These are phyloP conservation scores for Ceratothoa steindachneri DNA, from an alignment of 2,888 invertebrate genomes.

Conservation along the genomic window DNA sequence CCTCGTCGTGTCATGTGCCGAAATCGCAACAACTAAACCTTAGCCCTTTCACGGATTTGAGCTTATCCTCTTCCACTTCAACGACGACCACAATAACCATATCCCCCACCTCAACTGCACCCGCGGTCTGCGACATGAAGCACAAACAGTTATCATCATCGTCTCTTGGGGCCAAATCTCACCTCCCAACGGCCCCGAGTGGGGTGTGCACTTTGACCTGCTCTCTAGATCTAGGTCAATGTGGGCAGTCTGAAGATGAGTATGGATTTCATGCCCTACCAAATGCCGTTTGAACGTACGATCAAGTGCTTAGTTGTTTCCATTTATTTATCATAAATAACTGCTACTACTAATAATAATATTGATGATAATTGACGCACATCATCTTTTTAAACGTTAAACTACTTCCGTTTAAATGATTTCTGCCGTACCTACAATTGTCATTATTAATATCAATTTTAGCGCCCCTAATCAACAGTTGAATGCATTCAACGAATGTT, in stretches of 20 bases:
- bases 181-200: not conserved
- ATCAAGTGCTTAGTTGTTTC: not conserved
- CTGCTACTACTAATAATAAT: too few species aligned
- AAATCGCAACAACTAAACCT: not conserved
- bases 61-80: not conserved
- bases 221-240: not conserved
- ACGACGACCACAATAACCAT: not conserved
- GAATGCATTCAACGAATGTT: too few species aligned
- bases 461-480: too few species aligned
- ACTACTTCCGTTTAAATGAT: too few species aligned
- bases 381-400: too few species aligned
- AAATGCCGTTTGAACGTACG: not conserved
- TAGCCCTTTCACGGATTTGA: not conserved
- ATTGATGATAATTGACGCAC: too few species aligned
- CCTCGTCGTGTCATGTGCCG: not conserved
- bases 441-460: too few species aligned
- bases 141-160: not conserved
- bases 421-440: too few species aligned
- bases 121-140: not conserved
- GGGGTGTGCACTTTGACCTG: not conserved
- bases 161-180: not conserved
- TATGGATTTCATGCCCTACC: not conserved
- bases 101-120: not conserved
- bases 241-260: not conserved
- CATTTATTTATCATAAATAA: too few species aligned